These are phyloP conservation scores for Galago senegalensis DNA, from an alignment of 2,797 vertebrate genomes.

Conservation along the genomic window DNA sequence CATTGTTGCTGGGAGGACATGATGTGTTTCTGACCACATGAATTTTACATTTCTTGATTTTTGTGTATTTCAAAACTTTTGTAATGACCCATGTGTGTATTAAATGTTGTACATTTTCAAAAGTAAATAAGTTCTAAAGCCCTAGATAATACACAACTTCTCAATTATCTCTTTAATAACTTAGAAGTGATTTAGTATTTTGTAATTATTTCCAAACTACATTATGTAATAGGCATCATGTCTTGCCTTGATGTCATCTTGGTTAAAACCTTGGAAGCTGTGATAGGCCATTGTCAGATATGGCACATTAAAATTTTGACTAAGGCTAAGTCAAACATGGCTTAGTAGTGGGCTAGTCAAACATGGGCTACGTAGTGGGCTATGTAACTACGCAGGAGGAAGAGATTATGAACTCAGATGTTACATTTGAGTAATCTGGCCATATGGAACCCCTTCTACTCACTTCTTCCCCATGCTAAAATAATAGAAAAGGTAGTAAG, in stretches of 20 bases:
- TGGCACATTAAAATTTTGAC: not conserved
- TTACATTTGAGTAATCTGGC: not conserved
- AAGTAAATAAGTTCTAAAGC: conserved; percentile 28
- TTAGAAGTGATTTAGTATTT: conserved; percentile 16
- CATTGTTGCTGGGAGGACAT: too few species aligned
- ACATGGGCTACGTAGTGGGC: not conserved
- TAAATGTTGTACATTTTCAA: not conserved
- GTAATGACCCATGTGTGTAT: not conserved
- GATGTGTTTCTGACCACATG: too few species aligned
- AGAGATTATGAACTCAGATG: not conserved
- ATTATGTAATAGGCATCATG: not conserved
- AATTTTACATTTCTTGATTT: too few species aligned
- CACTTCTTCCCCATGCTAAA: not conserved
- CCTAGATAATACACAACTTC: not conserved
- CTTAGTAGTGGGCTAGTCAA: not conserved
- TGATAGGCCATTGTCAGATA: not conserved
- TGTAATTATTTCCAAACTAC: not conserved
- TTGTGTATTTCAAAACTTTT: too few species aligned
- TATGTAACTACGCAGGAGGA: not conserved
- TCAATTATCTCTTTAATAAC: not conserved
- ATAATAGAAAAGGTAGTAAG: not conserved
- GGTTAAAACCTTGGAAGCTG: not conserved
- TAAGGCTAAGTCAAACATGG: not conserved
- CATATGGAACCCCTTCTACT: not conserved
- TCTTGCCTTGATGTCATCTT: not conserved